Base-by-base conservation (phyloP, 2,888 invertebrate genomes). In the Yponomeuta malinellus region DNA sequence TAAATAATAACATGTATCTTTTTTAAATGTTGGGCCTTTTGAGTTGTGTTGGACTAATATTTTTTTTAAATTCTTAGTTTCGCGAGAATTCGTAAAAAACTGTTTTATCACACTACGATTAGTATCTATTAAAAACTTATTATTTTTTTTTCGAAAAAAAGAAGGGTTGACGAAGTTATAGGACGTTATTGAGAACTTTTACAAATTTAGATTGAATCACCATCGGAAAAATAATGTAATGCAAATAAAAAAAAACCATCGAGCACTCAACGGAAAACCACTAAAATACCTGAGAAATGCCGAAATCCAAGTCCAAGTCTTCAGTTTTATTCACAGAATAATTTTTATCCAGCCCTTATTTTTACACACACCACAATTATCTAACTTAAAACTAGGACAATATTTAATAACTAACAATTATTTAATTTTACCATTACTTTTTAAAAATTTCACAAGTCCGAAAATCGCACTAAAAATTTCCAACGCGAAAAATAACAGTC, bases 171-270 rank as follows among this genome's bases (percentile, higher is more conserved):
- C 37, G 37, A 5, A 4, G 9, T 68, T 8, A 2, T 48, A 48
- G 48, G 68, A n/a, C 31, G 68, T 68, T 68, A 52, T 68, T 48
- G 31, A 68, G 68, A 52, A 68, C 59, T 48, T 68, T 68, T 31
- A 10, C 48, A 52, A 15, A 67, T 5, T 10, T 10, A 65, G 12
- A 59, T 59, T 59, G 1, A 15, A 1, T 15, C 15, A 59, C 12
- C 9, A 59, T 12, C 3, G 15, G 5, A 59, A 5, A 59, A 59
- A 59, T 15, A 43, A 59, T 59, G 52, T 59, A 59, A 59, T 59
- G 52, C 52, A 59, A 65, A 29, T 29, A 65, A 65, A 1, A 29
- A 64, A 29, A 65, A 9, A 65, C 33, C 3, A 65, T 29, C 6
- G 9, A 65, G 29, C 65, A 65, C 65, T 65, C 29, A 12, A 31